phyloP scores from a whole-genome alignment of 2,888 invertebrate species.

The Laothoe populi region DNA sequence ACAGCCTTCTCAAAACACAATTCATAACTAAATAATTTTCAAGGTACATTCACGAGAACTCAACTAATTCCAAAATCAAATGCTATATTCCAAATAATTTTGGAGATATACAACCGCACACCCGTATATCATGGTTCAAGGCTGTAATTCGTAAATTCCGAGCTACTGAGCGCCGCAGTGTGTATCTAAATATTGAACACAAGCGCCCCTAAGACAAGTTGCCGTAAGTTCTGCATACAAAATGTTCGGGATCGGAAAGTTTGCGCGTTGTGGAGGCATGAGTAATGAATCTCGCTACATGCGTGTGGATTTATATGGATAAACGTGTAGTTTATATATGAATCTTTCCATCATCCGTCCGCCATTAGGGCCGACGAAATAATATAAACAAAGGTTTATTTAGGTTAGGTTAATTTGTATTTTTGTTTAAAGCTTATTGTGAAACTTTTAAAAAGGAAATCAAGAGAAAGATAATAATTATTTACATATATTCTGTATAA shows the following conservation, averaged over 20 bases:
- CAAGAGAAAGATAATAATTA: too few species aligned
- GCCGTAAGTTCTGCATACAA: constrained; percentile 63
- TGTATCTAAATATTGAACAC: constrained; percentile 32
- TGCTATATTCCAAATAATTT: not conserved
- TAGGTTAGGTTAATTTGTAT: too few species aligned
- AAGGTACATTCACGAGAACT: constrained; percentile 8
- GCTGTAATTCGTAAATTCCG: constrained; percentile 1
- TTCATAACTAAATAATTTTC: too few species aligned
- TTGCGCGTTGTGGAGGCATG: constrained; percentile 52
- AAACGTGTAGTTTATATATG: not conserved
- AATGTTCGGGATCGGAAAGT: constrained; percentile 61
- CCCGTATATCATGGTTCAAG: constrained; percentile 2
- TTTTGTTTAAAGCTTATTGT: too few species aligned
- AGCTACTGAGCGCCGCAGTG: not conserved
- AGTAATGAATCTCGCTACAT: constrained; percentile 47
- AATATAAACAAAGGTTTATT: too few species aligned
- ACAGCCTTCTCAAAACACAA: not conserved
- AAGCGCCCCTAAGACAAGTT: constrained; percentile 54
- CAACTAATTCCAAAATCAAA: not conserved
- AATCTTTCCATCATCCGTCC: too few species aligned
- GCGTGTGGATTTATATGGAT: constrained; percentile 21
- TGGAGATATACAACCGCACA: not conserved
- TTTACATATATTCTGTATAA: too few species aligned
- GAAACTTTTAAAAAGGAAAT: too few species aligned
- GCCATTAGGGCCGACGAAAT: not conserved